Conservation (phyloP, 2,113 vertebrate genomes). For the Sinocyclocheilus rhinocerous region DNA sequence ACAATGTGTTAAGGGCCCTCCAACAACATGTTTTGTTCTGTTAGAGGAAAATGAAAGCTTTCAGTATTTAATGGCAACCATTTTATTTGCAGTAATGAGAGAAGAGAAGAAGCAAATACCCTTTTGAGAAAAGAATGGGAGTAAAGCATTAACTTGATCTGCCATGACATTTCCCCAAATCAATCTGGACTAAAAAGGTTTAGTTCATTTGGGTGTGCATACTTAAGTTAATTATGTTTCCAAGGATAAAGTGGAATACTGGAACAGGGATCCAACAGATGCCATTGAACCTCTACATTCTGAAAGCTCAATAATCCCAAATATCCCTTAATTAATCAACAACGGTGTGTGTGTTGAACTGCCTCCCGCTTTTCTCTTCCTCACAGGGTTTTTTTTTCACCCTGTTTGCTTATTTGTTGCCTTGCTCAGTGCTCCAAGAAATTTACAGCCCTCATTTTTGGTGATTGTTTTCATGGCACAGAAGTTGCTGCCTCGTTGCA, state of each 20-base stretch:
- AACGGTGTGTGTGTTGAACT: slow-evolving; percentile 57
- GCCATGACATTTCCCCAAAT: slow-evolving; percentile 63
- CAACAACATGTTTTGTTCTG: background rate
- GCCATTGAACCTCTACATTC: slow-evolving; percentile 50
- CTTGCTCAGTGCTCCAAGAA: slow-evolving; percentile 56
- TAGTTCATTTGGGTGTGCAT: slow-evolving; percentile 61
- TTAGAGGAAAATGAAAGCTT: slow-evolving; percentile 17
- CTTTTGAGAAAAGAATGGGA: slow-evolving; percentile 21
- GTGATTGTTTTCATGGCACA: slow-evolving; percentile 61
- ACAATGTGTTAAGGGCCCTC: background rate
- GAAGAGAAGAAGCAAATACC: slow-evolving; percentile 18
- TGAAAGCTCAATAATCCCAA: slow-evolving; percentile 57
- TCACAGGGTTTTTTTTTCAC: slow-evolving; percentile 51
- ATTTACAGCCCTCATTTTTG: slow-evolving; percentile 56
- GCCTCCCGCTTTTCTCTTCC: slow-evolving; percentile 62
- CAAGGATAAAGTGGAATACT: slow-evolving; percentile 70
- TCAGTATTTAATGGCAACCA: slow-evolving; percentile 3
- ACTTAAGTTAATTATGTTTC: slow-evolving; percentile 67
- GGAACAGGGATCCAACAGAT: slow-evolving; percentile 70
- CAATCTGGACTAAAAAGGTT: slow-evolving; percentile 68
- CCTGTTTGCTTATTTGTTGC: slow-evolving; percentile 69
- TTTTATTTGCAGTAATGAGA: slow-evolving; percentile 31
- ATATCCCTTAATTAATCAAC: slow-evolving; percentile 56
- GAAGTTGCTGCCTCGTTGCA: slow-evolving; percentile 63
- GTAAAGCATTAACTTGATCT: slow-evolving; percentile 23